phyloP scores from a whole-genome alignment of 1,140 invertebrate genomes.

The Apis cerana region DNA sequence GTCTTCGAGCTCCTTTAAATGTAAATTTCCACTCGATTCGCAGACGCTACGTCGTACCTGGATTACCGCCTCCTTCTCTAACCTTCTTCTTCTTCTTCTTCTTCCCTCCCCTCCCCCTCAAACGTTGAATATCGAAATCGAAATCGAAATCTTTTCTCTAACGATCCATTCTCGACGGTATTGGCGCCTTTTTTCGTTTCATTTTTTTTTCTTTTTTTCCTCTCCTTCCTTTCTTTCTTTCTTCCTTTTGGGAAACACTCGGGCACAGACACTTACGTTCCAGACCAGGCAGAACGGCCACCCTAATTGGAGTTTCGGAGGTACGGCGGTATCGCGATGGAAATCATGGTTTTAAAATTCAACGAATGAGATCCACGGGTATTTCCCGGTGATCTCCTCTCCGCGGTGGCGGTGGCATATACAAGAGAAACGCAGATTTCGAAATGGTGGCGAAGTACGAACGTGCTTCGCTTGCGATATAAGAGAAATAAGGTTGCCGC shows the following conservation, averaged over 20 bases:
- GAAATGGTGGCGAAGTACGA: slow-evolving; percentile 65
- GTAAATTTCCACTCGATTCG: slow-evolving; percentile 71
- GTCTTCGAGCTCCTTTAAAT: slow-evolving; percentile 72
- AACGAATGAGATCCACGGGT: slow-evolving; percentile 64
- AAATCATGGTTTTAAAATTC: slow-evolving; percentile 60
- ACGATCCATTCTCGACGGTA: background rate
- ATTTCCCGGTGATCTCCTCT: slow-evolving; percentile 69
- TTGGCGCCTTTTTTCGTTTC: background rate
- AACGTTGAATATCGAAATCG: slow-evolving; percentile 9
- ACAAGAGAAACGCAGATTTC: slow-evolving; percentile 56
- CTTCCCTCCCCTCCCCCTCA: no score
- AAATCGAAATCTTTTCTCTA: background rate
- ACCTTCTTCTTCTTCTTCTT: background rate
- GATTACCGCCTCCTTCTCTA: slow-evolving; percentile 39
- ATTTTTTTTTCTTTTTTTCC: no score
- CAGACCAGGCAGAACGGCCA: no score
- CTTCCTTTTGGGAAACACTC: no score
- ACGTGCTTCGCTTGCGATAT: slow-evolving; percentile 79
- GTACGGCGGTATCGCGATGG: background rate
- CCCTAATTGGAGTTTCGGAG: no score
- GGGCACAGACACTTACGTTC: no score
- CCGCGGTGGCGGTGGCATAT: slow-evolving; percentile 43
- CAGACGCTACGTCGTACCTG: slow-evolving; percentile 54
- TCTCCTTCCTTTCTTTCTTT: background rate
- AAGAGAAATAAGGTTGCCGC: slow-evolving; percentile 71